Conservation (phyloP, 2,797 vertebrate genomes). For the Neoniphon sammara region DNA sequence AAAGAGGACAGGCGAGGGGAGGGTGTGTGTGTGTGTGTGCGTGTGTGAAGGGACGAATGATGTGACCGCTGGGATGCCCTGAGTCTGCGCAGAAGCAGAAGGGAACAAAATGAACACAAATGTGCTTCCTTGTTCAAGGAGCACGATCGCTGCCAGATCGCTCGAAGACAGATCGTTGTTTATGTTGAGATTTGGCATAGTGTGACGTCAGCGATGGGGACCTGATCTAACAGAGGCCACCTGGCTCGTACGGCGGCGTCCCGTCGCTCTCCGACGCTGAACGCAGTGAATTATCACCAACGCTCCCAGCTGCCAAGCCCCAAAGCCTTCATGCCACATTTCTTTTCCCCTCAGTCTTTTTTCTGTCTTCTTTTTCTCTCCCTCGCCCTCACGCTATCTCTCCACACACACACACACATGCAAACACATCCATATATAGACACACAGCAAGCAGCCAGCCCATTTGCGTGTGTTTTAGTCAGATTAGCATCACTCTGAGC, state of each 20-base stretch:
- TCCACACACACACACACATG: neutral
- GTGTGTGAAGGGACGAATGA: conserved; percentile 9
- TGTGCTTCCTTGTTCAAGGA: conserved; percentile 36
- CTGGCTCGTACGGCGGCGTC: conserved; percentile 41
- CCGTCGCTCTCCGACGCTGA: conserved; percentile 21
- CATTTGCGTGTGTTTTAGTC: conserved; percentile 15
- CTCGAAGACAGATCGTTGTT: conserved; percentile 49
- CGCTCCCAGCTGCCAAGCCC: conserved; percentile 20
- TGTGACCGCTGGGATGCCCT: conserved; percentile 15
- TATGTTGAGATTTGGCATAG: conserved; percentile 41
- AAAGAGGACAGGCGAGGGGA: neutral
- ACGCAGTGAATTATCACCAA: conserved; percentile 60
- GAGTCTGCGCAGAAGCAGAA: conserved; percentile 3
- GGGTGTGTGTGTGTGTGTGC: neutral
- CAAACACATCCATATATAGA: neutral
- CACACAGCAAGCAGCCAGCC: neutral
- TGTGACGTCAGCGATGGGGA: conserved; percentile 37
- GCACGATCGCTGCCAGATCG: conserved; percentile 30
- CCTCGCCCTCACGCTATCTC: neutral
- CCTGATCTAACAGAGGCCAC: conserved; percentile 23
- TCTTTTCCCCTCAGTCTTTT: conserved; percentile 19
- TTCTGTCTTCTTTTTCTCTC: neutral
- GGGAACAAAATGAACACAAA: conserved; percentile 6
- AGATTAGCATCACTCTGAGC: conserved; percentile 4
- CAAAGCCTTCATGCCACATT: conserved; percentile 55